Evolutionary conservation across 2,113 vertebrate species (phyloP), one percentile per base, ranked within the genome.

Genomic region (Hippocampus zosterae): DNA sequence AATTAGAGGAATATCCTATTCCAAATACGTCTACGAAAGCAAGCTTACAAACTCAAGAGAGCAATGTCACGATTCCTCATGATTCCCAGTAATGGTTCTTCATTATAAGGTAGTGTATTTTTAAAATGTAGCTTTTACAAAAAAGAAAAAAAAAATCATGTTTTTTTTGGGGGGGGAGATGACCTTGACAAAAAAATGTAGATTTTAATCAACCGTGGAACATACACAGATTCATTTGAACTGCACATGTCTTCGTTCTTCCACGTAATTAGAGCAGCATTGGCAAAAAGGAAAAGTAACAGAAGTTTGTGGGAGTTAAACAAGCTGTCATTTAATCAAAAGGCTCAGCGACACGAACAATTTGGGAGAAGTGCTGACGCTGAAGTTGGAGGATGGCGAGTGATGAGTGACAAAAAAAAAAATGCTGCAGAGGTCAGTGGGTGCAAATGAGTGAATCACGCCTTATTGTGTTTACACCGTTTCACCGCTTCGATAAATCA

Each of bases 361-460:
- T 25, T 41, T 60, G 70, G 46, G 70, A 73, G 80, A 77, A 79
- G 64, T 68, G 75, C 82, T 80, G 82, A 85, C 81, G 68, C 37
- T 0, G 50, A 55, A 69, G 68, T 64, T 60, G 63, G 52, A 56
- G 72, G 75, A 46, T 1, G 27, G 70, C 29, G 16, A 29, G 21
- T 8, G n/a, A 56, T 41, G 21, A 48, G 40, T n/a, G n/a, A n/a
- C 42, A 60, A 19, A 33, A 63, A 33, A 65, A 61, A 65, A 61
- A 42, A 57, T 11, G 27, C 65, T 67, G 76, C 40, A 65, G 78
- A 80, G 69, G 66, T 73, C 72, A 75, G 40, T 44, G 55, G 67
- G 67, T 70, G 67, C 48, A 56, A 61, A 52, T 33, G 56, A 76
- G 61, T 27, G 73, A 65, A 61, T 76, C 71, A 48, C 73, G 8